phyloP scores from a whole-genome alignment of 2,113 vertebrate genomes.

The Poecile atricapillus region DNA sequence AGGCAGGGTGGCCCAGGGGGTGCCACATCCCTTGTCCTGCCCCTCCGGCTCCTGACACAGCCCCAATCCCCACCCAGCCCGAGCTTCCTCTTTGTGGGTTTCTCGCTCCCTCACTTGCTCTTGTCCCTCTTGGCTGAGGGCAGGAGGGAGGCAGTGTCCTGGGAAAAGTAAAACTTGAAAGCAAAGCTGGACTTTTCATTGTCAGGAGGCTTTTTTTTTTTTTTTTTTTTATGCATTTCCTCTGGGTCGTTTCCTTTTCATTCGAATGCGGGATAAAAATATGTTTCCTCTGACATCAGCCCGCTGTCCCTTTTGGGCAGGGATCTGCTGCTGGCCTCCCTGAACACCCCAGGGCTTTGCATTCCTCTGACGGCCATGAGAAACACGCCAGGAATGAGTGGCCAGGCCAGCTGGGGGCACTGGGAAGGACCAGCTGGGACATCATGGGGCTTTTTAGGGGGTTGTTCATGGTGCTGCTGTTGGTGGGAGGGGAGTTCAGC shows the following conservation, averaged over 20 bases:
- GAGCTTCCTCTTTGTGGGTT: conserved; percentile 17
- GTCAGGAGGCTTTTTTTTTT: conserved; percentile 22
- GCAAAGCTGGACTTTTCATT: background rate
- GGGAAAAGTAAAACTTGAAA: conserved; percentile 66
- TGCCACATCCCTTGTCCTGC: background rate
- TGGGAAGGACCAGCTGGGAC: background rate
- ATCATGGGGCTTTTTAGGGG: background rate
- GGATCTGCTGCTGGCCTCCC: background rate
- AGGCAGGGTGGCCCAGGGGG: background rate
- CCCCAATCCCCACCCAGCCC: background rate
- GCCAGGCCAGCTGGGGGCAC: background rate
- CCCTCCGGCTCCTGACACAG: background rate
- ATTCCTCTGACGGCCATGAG: conserved; percentile 22
- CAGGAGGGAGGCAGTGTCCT: conserved; percentile 42
- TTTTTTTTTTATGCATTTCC: conserved; percentile 43
- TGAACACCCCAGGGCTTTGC: conserved; percentile 42
- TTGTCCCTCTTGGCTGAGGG: conserved; percentile 1
- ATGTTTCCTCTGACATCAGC: conserved; percentile 67
- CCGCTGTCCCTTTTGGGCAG: background rate
- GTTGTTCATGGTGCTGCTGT: background rate
- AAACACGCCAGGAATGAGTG: conserved; percentile 30
- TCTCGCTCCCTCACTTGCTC: background rate
- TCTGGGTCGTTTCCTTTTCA: conserved; percentile 48
- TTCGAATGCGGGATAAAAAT: conserved; percentile 41
- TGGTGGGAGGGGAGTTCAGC: fast-evolving